These are phyloP conservation scores for Tetrao urogallus DNA, from an alignment of 2,113 vertebrate genomes.

Conservation along the genomic window DNA sequence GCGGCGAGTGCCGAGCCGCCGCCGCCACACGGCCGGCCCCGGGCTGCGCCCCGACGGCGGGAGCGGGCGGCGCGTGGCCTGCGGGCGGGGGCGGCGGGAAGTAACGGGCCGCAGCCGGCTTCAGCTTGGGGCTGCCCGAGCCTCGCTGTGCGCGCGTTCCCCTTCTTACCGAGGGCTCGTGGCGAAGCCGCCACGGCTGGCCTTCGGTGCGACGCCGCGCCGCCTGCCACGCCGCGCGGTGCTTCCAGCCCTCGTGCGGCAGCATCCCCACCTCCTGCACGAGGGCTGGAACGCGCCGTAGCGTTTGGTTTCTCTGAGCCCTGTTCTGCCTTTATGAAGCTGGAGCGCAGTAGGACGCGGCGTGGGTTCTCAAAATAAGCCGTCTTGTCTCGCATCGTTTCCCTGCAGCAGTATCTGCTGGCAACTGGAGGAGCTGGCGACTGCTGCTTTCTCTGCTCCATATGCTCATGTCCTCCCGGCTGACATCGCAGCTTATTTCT, in stretches of 20 bases:
- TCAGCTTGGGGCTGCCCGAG: no score
- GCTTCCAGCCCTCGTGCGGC: not conserved
- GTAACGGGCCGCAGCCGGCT: no score
- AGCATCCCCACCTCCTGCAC: not conserved
- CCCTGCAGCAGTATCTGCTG: accelerated
- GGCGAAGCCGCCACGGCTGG: no score
- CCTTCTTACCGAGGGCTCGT: no score
- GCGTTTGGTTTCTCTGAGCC: not conserved
- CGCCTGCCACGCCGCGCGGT: no score
- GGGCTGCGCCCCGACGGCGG: no score
- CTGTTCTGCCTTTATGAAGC: not conserved
- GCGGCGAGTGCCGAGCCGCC: no score
- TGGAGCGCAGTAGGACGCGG: not conserved
- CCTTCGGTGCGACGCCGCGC: no score
- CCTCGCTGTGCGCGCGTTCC: not conserved
- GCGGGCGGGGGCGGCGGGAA: not conserved
- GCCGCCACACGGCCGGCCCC: no score
- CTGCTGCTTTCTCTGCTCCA: not conserved
- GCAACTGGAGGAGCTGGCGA: not conserved
- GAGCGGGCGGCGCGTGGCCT: not conserved
- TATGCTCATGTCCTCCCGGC: not conserved
- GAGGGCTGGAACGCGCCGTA: not conserved
- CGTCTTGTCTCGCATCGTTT: conserved; percentile 5
- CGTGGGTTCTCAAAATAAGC: conserved; percentile 3
- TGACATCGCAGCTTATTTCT: not conserved